Conservation (phyloP, 1,140 invertebrate species). For the Elymnias hypermnestra region DNA sequence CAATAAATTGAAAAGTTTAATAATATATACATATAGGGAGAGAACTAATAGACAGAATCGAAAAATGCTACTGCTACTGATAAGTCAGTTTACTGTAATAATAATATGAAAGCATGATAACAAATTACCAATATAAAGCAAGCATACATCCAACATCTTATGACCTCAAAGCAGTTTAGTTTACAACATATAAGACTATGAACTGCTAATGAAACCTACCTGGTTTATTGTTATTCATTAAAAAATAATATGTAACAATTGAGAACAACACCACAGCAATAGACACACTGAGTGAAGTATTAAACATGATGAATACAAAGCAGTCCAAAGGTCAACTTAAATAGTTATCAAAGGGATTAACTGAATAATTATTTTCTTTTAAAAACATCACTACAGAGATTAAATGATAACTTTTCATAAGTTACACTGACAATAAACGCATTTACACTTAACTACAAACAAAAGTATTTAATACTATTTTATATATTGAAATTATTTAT, state of each 20-base stretch:
- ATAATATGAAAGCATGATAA: no score
- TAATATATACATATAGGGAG: no score
- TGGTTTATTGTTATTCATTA: constrained; percentile 30
- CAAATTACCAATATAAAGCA: no score
- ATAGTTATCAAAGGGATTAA: not conserved
- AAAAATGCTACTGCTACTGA: no score
- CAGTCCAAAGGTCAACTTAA: constrained; percentile 28
- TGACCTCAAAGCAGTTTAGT: not conserved
- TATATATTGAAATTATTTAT: no score
- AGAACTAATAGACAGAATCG: no score
- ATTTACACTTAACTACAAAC: no score
- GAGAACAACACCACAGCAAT: constrained; percentile 31
- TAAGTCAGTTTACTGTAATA: no score
- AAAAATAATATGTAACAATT: constrained; percentile 35
- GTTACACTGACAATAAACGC: not conserved
- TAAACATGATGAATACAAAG: constrained; percentile 23
- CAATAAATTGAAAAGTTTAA: no score
- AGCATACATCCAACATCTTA: no score
- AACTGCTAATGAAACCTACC: constrained; percentile 31
- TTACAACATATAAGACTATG: not conserved
- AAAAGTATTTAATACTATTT: no score
- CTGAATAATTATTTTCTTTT: no score
- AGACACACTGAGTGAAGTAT: constrained; percentile 21
- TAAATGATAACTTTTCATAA: not conserved
- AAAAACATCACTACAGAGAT: not conserved